Conservation (phyloP, 2,888 invertebrate genomes). For the Cerastis leucographa region DNA sequence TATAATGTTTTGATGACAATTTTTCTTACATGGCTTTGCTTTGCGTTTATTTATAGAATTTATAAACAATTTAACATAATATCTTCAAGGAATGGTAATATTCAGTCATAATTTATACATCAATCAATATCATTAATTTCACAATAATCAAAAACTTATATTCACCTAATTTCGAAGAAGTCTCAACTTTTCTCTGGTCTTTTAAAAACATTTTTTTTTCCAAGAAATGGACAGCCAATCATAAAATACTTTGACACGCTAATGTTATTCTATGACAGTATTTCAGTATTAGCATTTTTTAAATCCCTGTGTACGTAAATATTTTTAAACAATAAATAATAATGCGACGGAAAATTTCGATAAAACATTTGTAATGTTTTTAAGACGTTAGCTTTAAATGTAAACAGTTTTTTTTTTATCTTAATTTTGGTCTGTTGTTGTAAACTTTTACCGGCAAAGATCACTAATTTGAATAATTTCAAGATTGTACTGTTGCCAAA, state of each 20-base stretch:
- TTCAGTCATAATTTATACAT: constrained; percentile 41
- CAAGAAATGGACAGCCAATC: constrained; percentile 45
- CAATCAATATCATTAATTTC: constrained; percentile 15
- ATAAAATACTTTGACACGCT: constrained; percentile 27
- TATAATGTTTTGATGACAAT: constrained; percentile 2
- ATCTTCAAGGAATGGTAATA: constrained; percentile 41
- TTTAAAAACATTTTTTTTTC: not conserved
- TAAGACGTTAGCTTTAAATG: not conserved
- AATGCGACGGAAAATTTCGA: constrained; percentile 45
- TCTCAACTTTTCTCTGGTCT: not conserved
- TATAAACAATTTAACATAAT: constrained; percentile 33
- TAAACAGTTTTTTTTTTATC: not conserved
- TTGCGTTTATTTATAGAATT: not conserved
- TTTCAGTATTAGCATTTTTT: not conserved
- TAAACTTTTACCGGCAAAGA: not conserved
- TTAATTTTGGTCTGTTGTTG: not conserved
- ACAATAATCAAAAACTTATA: constrained; percentile 21
- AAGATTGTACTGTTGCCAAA: not conserved
- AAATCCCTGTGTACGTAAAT: not conserved
- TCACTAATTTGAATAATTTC: not conserved
- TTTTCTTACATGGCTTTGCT: not conserved
- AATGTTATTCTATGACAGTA: not conserved
- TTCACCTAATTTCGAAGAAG: constrained; percentile 1
- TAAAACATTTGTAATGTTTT: constrained; percentile 32
- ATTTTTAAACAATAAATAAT: not conserved